phyloP scores from a whole-genome alignment of 2,113 vertebrate species.

The Oplegnathus fasciatus region DNA sequence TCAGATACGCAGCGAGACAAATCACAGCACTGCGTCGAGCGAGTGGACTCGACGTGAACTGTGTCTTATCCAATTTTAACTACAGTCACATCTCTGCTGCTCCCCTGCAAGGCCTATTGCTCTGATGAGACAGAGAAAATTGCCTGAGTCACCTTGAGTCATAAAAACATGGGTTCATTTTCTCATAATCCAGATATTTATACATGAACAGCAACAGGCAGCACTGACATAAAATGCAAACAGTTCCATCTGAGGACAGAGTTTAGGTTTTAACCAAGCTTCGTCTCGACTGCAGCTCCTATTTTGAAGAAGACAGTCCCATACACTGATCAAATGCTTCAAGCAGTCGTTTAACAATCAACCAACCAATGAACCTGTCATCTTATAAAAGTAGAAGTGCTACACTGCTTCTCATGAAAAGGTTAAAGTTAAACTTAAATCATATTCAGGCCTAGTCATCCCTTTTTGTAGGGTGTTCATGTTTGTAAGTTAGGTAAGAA shows the following conservation, averaged over 20 bases:
- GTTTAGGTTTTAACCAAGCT: not conserved
- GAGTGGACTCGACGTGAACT: not conserved
- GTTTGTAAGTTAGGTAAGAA: too few relatives aligned
- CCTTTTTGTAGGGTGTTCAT: too few relatives aligned
- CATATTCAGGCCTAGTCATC: too few relatives aligned
- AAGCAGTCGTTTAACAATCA: not conserved
- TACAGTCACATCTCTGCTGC: not conserved
- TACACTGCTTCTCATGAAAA: too few relatives aligned
- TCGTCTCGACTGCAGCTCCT: not conserved
- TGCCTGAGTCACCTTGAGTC: not conserved
- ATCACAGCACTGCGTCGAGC: not conserved
- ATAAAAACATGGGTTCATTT: not conserved
- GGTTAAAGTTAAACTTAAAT: too few relatives aligned
- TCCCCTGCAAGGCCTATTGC: not conserved
- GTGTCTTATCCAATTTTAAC: conserved; percentile 19
- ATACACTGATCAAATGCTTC: not conserved
- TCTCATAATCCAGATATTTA: not conserved
- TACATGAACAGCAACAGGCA: not conserved
- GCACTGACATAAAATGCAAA: not conserved
- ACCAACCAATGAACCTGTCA: not conserved
- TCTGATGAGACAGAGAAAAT: not conserved
- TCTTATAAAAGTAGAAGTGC: not conserved
- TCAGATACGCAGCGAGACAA: conserved; percentile 1
- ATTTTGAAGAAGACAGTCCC: not conserved
- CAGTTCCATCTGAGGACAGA: not conserved